Evolutionary conservation across 2,888 invertebrate genomes (phyloP).

Genomic region (Cheilosia impressa): DNA sequence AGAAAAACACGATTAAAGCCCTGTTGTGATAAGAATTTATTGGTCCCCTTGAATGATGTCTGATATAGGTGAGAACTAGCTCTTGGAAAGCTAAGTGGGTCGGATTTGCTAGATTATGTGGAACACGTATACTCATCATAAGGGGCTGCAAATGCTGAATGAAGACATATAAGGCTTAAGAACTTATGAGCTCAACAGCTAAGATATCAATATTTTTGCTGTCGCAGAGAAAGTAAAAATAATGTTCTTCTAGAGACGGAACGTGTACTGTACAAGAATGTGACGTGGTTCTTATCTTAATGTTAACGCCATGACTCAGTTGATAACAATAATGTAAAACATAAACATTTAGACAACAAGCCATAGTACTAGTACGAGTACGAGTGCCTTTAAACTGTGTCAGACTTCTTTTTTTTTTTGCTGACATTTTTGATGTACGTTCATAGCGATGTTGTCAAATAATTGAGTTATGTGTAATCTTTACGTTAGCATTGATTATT

Average conservation of each 20-base stretch:
- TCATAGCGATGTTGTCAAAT: no score
- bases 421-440: no score
- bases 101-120: constrained; percentile 20
- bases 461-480: no score
- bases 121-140: background rate
- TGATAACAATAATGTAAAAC: background rate
- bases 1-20: constrained; percentile 9
- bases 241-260: background rate
- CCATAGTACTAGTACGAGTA: no score
- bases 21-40: constrained; percentile 37
- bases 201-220: background rate
- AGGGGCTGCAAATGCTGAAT: background rate
- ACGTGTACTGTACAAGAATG: background rate
- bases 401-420: no score
- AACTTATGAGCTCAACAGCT: constrained; percentile 6
- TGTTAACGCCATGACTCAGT: background rate
- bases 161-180: background rate
- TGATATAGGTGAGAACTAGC: constrained; percentile 13
- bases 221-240: background rate
- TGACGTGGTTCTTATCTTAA: background rate
- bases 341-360: no score
- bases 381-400: no score
- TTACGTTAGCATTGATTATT: no score
- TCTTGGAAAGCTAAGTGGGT: constrained; percentile 30
- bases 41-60: constrained; percentile 41